phyloP scores from a whole-genome alignment of 2,888 invertebrate species.

The Tuta absoluta region DNA sequence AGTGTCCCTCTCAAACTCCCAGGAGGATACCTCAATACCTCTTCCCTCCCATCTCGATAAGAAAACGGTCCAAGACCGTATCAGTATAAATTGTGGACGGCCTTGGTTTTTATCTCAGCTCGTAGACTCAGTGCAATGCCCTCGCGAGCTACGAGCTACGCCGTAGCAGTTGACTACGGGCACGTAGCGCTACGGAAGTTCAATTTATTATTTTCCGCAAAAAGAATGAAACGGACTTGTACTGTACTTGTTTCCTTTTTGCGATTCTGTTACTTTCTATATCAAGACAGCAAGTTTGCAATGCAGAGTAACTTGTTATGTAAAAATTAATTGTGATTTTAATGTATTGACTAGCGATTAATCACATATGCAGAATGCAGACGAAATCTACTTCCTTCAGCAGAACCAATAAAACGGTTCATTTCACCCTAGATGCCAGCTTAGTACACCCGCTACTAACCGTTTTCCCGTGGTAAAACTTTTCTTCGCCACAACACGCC shows the following conservation, averaged over 20 bases:
- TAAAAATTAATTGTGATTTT: too few relatives aligned
- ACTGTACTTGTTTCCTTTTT: neutral
- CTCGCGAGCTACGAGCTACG: neutral
- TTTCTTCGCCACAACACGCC: too few relatives aligned
- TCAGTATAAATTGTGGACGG: neutral
- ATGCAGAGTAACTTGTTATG: too few relatives aligned
- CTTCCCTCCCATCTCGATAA: neutral
- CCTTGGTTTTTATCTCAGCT: constrained; percentile 7
- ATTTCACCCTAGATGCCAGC: too few relatives aligned
- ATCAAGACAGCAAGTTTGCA: too few relatives aligned
- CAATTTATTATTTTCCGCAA: constrained; percentile 1
- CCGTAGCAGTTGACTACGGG: constrained; percentile 1
- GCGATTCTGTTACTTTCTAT: neutral
- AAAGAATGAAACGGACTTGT: neutral
- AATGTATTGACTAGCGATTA: too few relatives aligned
- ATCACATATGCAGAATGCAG: too few relatives aligned
- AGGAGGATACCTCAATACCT: constrained; percentile 1
- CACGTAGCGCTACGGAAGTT: constrained; percentile 1
- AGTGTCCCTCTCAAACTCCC: neutral
- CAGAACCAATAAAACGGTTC: too few relatives aligned
- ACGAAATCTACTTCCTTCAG: too few relatives aligned
- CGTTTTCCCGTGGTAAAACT: too few relatives aligned
- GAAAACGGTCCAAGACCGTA: neutral
- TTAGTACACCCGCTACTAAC: too few relatives aligned
- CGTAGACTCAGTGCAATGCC: constrained; percentile 9